A percentile compares a stretch with the other conserved stretches of the same genome.
phyloP scores from a whole-genome alignment of 2,888 invertebrate genomes.

The Xylocampa areola region DNA sequence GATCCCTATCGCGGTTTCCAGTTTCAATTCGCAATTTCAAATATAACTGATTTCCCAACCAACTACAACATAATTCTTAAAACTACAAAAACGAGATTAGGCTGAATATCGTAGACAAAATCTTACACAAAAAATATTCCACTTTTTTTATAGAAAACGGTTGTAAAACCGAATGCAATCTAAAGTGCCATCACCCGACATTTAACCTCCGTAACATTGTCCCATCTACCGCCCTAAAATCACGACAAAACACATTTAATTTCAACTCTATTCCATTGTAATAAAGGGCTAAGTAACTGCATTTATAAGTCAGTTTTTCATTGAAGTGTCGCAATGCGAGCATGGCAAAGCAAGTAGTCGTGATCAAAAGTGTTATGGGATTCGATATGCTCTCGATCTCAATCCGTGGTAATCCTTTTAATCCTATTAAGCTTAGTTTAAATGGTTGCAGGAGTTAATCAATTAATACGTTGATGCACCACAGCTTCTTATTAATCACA shows the following conservation, averaged over 20 bases:
- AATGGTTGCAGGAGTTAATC: conserved; percentile 30
- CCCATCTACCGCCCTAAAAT: conserved; percentile 7
- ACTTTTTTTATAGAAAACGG: conserved; percentile 29
- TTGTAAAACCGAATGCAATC: conserved; percentile 38
- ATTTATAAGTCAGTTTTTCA: neutral
- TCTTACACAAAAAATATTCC: conserved; percentile 23
- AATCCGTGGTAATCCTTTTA: conserved; percentile 42
- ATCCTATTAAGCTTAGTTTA: conserved; percentile 34
- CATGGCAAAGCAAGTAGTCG: conserved; percentile 30
- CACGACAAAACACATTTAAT: neutral
- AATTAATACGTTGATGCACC: conserved; percentile 22
- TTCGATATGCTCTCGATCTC: conserved; percentile 47
- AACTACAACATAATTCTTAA: no score
- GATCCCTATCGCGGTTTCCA: no score
- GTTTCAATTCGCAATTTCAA: no score
- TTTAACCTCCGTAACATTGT: conserved; percentile 48
- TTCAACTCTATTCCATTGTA: conserved; percentile 12
- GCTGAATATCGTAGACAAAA: neutral
- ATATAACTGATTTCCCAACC: no score
- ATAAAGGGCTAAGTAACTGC: conserved; percentile 1
- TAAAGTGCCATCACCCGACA: conserved; percentile 53
- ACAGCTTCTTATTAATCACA: neutral
- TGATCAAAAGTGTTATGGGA: conserved; percentile 40
- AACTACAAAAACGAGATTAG: conserved; percentile 3
- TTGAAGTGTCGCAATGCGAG: conserved; percentile 13